Base-by-base conservation (phyloP, 2,797 vertebrate species). In the Poecilia velifera region DNA sequence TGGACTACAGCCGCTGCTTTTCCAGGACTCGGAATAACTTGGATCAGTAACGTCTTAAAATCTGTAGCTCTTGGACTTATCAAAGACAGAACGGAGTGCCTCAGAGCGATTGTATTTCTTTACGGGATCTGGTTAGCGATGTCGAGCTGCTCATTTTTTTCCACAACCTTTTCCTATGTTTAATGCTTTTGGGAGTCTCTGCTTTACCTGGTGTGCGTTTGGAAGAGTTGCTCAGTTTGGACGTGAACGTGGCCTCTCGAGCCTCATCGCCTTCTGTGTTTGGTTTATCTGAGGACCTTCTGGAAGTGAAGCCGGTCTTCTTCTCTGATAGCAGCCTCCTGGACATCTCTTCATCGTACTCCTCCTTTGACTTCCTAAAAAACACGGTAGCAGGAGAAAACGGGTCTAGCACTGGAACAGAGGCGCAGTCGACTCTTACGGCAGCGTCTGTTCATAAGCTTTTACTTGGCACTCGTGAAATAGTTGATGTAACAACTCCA, bases 321-420 rank as follows among this genome's bases (percentile, higher is more conserved):
- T 93, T 92, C 31, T 91, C 89, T 16, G 84, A 73, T 6, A 89
- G 96, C 83, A 88, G 86, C 88, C 91, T 90, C 72, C 90, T 92
- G 72, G 92, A 94, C 89, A 95, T 90, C 82, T 99, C 97, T 84
- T 96, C 93, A 45, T 99, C 98, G 78, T 99, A 99, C 87, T 99
- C 98, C 85, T 99, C 97, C 90, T 98, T 99, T 8, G 98, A 99
- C 89, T 97, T 96, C 87, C 98, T 99, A 91, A 49, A 45, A 81
- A 53, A 77, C 45, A 81, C 43, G 57, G 47, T 2, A 59, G 31
- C 1, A 12, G 14, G 36, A 57, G 45, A 75, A 28, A 45, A 36
- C 72, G 31, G 25, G 46, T 22, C 3, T 25, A 14, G 36, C 3
- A 39, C 47, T 3, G 68, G 6, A 74, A 3, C 6, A n/a, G 25